Evolutionary conservation across 2,888 invertebrate genomes (phyloP), one percentile per base, ranked within the genome.

Genomic region (Eristalis intricaria): DNA sequence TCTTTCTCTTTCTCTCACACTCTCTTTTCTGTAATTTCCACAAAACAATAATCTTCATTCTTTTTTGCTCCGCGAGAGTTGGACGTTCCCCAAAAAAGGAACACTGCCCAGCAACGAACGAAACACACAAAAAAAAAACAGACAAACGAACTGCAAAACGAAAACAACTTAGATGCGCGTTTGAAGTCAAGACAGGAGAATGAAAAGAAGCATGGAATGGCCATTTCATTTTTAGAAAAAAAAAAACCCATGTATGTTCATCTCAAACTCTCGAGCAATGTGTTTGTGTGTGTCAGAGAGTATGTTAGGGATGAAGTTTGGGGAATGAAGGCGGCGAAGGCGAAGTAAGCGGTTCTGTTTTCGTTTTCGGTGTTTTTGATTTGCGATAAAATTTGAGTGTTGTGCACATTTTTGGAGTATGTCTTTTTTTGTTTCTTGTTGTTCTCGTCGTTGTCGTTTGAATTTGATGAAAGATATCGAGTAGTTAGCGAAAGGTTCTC

Each of bases 41-140:
- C 74, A 83, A 63, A 86, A 83, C 77, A 83, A 86, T 82, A 77
- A 87, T 83, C 78, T 64, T 70, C 68, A 87, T 76, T 83, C 74
- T 79, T 83, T 58, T 43, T 58, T 58, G 43, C n/a, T 50, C 69
- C 19, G 50, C 68, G 22, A 8, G 22, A 8, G 22, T 60, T 38
- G 60, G 60, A 38, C 80, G 26, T 56, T 29, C 26, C 61, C 7
- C 50, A 50, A 50, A 50, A 19, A 50, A 50, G 50, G 50, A 19
- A 19, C 19, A 50, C 50, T 50, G 50, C 8, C 50, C 50, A 50
- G 19, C 19, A 32, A 26, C 38, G n/a, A 58, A n/a, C 43, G 5
- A 15, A n/a, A 7, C 13, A 43, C 15, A n/a, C 1, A 5, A 50
- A 50, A 5, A 29, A 2, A 4, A 29, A 29, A 29, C 2, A 29